Conservation (phyloP, 2,797 vertebrate genomes). For the Cirrhinus molitorella region DNA sequence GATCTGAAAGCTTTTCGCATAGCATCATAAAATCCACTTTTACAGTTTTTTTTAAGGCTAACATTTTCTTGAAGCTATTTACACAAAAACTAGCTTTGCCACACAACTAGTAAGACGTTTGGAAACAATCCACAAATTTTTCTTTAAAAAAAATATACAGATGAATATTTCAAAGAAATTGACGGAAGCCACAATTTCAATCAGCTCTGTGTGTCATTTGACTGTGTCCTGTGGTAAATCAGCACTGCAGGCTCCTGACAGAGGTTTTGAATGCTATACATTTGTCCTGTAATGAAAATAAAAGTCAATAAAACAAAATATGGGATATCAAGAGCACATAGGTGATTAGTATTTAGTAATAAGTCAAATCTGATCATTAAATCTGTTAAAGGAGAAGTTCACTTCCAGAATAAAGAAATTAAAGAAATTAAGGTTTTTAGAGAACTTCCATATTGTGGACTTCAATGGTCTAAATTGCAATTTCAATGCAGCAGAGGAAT, state of each 20-base stretch:
- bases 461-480: too few species aligned
- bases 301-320: neutral
- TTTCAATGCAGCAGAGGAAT: too few species aligned
- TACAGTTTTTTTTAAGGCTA: neutral
- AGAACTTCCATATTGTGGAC: too few species aligned
- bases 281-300: slow-evolving; percentile 67
- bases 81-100: slow-evolving; percentile 10
- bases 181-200: neutral
- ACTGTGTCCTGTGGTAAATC: slow-evolving; percentile 73
- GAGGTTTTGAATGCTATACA: slow-evolving; percentile 78
- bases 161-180: neutral
- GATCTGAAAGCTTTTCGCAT: neutral
- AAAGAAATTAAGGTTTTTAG: too few species aligned
- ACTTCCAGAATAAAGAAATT: too few species aligned
- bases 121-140: neutral
- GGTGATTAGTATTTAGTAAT: neutral
- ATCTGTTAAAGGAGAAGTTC: neutral
- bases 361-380: neutral
- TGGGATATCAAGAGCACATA: neutral
- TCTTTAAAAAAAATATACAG: slow-evolving; percentile 18
- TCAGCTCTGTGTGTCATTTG: slow-evolving; percentile 54
- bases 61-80: slow-evolving; percentile 14
- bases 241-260: slow-evolving; percentile 74
- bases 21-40: slow-evolving; percentile 21
- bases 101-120: neutral